A percentile compares a stretch with the other conserved stretches of the same genome.
These are phyloP conservation scores for Cepaea hortensis DNA, from an alignment of 2,888 invertebrate species.

Conservation along the genomic window DNA sequence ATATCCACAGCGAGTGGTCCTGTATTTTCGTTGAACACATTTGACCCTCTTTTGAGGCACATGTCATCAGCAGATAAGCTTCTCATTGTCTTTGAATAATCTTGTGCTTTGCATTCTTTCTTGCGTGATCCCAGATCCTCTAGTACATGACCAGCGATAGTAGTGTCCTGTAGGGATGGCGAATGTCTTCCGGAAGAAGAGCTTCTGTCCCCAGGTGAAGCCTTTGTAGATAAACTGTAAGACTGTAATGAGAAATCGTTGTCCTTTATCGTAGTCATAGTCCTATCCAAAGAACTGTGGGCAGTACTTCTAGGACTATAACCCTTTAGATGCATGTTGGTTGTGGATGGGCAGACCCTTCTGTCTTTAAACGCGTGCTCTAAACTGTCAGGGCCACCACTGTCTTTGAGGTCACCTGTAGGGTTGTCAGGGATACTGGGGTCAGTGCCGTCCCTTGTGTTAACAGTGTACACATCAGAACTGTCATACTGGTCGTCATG, in stretches of 20 bases:
- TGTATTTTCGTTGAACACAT: too few species aligned
- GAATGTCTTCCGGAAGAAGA: background rate
- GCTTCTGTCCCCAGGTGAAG: background rate
- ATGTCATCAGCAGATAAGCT: background rate
- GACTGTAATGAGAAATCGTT: background rate
- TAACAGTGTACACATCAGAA: background rate
- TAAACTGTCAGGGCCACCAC: background rate
- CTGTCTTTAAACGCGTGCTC: too few species aligned
- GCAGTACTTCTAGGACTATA: background rate
- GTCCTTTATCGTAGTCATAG: background rate
- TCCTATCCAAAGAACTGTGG: background rate
- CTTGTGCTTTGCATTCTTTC: background rate
- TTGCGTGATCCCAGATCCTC: background rate
- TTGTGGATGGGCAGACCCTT: background rate
- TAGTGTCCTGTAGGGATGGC: background rate
- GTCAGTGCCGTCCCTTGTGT: too few species aligned
- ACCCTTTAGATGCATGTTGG: too few species aligned
- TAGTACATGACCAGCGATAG: background rate
- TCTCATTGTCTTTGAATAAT: background rate
- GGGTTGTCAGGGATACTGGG: background rate
- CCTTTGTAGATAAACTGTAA: background rate
- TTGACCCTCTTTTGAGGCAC: background rate
- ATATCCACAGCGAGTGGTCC: background rate
- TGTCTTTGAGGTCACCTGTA: background rate
- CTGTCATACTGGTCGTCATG: background rate